Conservation (phyloP, 2,797 vertebrate genomes). For the Eulemur mongoz region DNA sequence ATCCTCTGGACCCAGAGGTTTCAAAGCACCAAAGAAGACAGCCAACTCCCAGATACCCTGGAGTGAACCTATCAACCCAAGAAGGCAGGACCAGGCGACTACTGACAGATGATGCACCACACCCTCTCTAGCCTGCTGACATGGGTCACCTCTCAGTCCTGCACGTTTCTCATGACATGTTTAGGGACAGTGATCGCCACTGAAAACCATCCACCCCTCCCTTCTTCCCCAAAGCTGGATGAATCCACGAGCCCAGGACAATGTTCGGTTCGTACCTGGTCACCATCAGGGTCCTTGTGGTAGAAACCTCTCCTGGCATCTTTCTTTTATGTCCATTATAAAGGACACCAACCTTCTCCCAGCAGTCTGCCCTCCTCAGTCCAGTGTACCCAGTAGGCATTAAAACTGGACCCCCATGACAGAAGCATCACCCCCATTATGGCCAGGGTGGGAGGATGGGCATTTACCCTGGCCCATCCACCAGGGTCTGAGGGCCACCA, state of each 20-base stretch:
- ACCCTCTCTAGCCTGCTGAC: background rate
- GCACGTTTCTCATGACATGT: background rate
- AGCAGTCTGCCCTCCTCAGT: background rate
- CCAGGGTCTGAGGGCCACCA: background rate
- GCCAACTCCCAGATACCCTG: background rate
- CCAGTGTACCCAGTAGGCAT: background rate
- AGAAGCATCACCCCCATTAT: background rate
- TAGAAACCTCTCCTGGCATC: background rate
- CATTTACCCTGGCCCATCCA: background rate
- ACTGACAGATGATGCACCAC: background rate
- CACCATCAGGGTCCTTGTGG: background rate
- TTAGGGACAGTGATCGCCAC: background rate
- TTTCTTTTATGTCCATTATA: background rate
- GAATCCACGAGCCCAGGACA: background rate
- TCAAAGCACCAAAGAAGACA: background rate
- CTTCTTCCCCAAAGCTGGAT: background rate
- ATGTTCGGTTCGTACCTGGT: background rate
- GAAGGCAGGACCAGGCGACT: background rate
- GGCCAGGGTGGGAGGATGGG: background rate
- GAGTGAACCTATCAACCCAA: background rate
- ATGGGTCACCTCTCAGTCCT: background rate
- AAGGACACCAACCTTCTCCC: background rate
- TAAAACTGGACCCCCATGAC: background rate
- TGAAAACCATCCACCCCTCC: background rate
- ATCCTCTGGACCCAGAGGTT: conserved; percentile 8